A percentile compares a stretch with the other conserved stretches of the same genome.
Conservation (phyloP, 2,888 invertebrate species). For the Acleris literana region DNA sequence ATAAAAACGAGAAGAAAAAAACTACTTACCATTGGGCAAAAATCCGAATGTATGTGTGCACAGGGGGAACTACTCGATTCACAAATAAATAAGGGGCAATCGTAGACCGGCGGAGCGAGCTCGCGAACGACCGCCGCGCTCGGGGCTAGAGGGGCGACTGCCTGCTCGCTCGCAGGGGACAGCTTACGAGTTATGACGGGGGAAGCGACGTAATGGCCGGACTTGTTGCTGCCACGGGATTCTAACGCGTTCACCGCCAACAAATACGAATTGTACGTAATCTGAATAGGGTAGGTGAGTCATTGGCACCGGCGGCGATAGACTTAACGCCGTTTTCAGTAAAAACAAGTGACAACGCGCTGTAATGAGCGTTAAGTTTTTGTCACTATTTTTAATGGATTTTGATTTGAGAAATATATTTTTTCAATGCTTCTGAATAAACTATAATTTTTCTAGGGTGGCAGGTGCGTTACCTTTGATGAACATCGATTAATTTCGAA, state of each 20-base stretch:
- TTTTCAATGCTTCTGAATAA: too few species aligned
- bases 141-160: constrained; percentile 26
- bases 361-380: too few species aligned
- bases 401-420: too few species aligned
- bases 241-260: not conserved
- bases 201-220: constrained; percentile 5
- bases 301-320: too few species aligned
- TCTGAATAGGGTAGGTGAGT: too few species aligned
- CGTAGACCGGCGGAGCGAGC: not conserved
- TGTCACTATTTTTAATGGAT: too few species aligned
- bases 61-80: not conserved
- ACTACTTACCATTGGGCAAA: constrained; percentile 8
- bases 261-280: too few species aligned
- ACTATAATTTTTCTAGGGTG: too few species aligned
- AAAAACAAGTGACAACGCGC: too few species aligned
- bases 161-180: constrained; percentile 8
- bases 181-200: constrained; percentile 12
- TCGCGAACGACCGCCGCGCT: constrained; percentile 13
- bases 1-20: not conserved
- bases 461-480: too few species aligned
- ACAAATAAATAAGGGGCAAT: constrained; percentile 16
- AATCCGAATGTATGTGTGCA: constrained; percentile 14
- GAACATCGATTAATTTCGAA: too few species aligned
- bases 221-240: constrained; percentile 20
- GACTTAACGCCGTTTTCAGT: too few species aligned